A percentile compares a stretch with the other conserved stretches of the same genome.
phyloP scores from a whole-genome alignment of 2,113 vertebrate genomes.

The Cepphus grylle region DNA sequence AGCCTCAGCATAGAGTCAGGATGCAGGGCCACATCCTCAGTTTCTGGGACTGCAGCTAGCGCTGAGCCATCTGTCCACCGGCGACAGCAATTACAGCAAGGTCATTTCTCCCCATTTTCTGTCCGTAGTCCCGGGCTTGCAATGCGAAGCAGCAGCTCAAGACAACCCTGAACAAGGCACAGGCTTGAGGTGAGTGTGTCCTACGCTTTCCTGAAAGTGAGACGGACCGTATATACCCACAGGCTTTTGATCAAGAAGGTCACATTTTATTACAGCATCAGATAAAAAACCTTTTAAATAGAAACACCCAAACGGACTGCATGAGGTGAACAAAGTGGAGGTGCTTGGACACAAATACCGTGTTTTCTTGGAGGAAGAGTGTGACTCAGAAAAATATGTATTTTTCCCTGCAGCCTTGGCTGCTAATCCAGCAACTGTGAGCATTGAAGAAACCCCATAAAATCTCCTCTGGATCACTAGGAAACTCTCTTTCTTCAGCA shows the following conservation, averaged over 20 bases:
- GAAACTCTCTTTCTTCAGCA: not conserved
- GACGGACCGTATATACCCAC: accelerated
- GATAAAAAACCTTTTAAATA: not conserved
- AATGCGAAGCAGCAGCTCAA: not conserved
- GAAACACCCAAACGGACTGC: not conserved
- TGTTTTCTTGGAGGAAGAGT: not conserved
- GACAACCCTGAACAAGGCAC: accelerated
- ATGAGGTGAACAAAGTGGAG: not conserved
- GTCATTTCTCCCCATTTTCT: not conserved
- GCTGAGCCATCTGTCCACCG: not conserved
- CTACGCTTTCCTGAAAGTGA: not conserved
- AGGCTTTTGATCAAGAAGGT: not conserved
- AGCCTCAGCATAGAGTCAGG: not conserved
- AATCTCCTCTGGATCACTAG: not conserved
- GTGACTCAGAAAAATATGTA: not conserved
- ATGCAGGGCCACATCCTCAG: not conserved
- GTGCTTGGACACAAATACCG: not conserved
- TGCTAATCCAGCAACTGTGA: not conserved
- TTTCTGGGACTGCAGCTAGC: not conserved
- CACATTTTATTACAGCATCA: not conserved
- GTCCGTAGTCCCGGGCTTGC: not conserved
- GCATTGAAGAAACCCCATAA: not conserved
- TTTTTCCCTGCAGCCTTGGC: not conserved
- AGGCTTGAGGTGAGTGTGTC: not conserved
- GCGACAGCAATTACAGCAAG: not conserved